These are phyloP conservation scores for Bovichtus diacanthus DNA, from an alignment of 2,797 vertebrate species.

Conservation along the genomic window DNA sequence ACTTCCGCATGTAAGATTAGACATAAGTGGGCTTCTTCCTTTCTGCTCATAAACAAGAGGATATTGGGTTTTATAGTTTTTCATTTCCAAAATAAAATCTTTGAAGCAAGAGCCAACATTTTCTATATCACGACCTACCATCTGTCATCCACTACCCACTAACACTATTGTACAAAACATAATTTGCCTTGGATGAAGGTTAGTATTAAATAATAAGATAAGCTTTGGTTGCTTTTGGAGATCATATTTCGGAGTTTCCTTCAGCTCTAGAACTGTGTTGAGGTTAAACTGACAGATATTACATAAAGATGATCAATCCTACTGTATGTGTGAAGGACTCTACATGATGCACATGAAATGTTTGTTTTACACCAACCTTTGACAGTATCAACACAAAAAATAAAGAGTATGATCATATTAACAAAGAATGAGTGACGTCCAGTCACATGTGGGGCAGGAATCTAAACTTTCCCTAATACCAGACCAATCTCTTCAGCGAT, in stretches of 20 bases:
- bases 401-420: background rate
- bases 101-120: slow-evolving; percentile 21
- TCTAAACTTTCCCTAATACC: slow-evolving; percentile 14
- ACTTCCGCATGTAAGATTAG: background rate
- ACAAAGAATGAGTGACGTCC: background rate
- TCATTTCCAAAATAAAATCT: slow-evolving; percentile 20
- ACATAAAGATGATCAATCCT: background rate
- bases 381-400: background rate
- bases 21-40: background rate
- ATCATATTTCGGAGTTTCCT: background rate
- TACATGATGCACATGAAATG: background rate
- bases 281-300: background rate
- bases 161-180: slow-evolving; percentile 5
- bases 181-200: background rate
- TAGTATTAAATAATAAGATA: background rate
- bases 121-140: slow-evolving; percentile 26
- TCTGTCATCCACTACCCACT: slow-evolving; percentile 7
- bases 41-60: slow-evolving; percentile 3
- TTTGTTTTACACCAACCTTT: background rate
- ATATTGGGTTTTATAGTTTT: background rate
- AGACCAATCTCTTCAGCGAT: background rate
- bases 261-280: background rate
- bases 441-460: background rate
- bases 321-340: background rate
- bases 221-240: slow-evolving; percentile 13